Evolutionary conservation across 92 coral and sea anemone species (phyloP).

Genomic region (Epizoanthus rinbou): DNA sequence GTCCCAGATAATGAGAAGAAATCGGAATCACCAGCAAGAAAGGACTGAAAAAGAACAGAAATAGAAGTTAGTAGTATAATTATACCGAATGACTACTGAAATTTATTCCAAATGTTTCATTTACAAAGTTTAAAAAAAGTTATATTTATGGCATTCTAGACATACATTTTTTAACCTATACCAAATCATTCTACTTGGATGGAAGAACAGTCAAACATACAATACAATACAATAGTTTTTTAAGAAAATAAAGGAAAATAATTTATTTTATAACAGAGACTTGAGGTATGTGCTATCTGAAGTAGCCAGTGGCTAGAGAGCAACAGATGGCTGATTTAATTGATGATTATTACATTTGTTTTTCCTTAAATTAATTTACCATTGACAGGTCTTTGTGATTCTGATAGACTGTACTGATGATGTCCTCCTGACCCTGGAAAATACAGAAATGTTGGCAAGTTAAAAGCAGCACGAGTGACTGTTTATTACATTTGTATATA

Average conservation of each 20-base stretch:
- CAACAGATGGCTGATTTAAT: neutral
- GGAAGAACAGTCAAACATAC: too few species aligned
- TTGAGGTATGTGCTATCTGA: too few species aligned
- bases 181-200: neutral
- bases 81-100: neutral
- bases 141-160: too few species aligned
- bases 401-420: conserved; percentile 73
- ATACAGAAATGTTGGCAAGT: neutral
- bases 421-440: conserved; percentile 56
- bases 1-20: conserved; percentile 54
- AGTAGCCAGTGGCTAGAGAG: too few species aligned
- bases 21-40: conserved; percentile 73
- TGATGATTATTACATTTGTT: too few species aligned
- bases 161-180: too few species aligned
- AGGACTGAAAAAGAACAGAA: conserved; percentile 60
- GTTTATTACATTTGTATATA: too few species aligned
- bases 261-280: too few species aligned
- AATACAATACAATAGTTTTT: too few species aligned
- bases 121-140: too few species aligned
- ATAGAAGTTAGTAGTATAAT: neutral
- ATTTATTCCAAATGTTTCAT: neutral
- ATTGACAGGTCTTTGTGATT: conserved; percentile 64
- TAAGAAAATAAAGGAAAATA: too few species aligned
- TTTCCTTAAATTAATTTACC: conserved; percentile 43
- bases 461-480: too few species aligned